Conservation (phyloP, 2,888 invertebrate genomes). For the Macaria liturata region DNA sequence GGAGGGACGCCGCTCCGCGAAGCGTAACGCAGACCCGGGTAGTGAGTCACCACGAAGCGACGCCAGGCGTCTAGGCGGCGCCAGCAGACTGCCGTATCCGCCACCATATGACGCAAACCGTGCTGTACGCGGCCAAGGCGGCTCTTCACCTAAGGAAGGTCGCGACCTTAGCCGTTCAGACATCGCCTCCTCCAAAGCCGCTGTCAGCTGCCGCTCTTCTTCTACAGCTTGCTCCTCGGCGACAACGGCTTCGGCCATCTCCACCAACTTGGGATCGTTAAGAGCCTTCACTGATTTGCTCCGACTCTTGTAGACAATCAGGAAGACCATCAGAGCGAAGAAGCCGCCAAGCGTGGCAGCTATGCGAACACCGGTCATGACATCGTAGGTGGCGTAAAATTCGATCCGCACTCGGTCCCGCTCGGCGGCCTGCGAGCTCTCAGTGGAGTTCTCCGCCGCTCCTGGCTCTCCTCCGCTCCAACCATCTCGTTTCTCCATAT, state of each 20-base stretch:
- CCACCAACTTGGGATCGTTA: conserved; percentile 91
- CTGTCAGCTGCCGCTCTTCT: conserved; percentile 89
- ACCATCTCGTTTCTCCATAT: conserved; percentile 75
- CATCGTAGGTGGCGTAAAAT: conserved; percentile 95
- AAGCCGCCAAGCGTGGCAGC: conserved; percentile 96
- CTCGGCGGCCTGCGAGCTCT: conserved; percentile 73
- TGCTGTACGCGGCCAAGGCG: conserved; percentile 73
- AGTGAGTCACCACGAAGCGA: conserved; percentile 83
- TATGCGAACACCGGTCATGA: conserved; percentile 96
- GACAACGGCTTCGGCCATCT: conserved; percentile 90
- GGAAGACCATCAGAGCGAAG: conserved; percentile 95
- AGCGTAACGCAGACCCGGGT: conserved; percentile 83
- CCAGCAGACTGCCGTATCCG: conserved; percentile 87
- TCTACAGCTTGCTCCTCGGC: conserved; percentile 86
- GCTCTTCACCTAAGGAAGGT: conserved; percentile 87
- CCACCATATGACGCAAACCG: conserved; percentile 81
- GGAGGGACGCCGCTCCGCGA: conserved; percentile 76
- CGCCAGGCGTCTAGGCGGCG: conserved; percentile 86
- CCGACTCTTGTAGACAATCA: conserved; percentile 95
- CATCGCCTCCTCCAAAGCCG: conserved; percentile 87
- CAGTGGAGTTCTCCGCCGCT: conserved; percentile 66
- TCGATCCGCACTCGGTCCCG: conserved; percentile 89
- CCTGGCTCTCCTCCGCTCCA: conserved; percentile 64
- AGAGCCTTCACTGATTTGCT: conserved; percentile 89
- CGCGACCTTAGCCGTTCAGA: conserved; percentile 76